These are phyloP conservation scores for Macropis europaea DNA, from an alignment of 2,888 invertebrate genomes.

Conservation along the genomic window DNA sequence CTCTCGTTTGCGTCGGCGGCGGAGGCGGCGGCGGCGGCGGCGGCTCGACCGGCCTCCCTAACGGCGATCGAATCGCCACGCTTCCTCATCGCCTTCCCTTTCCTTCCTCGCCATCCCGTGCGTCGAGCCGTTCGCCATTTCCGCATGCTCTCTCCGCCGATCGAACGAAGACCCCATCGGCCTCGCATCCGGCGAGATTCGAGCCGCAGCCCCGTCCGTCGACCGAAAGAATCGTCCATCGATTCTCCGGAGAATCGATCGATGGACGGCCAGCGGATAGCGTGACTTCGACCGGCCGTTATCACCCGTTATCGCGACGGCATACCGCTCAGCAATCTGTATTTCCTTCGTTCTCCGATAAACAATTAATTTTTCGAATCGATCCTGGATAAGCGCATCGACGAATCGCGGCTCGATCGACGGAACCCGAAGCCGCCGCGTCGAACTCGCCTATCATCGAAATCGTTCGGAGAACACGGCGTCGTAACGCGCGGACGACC, in stretches of 20 bases:
- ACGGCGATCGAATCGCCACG: slow-evolving; percentile 17
- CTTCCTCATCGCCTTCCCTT: neutral
- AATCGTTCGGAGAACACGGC: no score
- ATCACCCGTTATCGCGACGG: slow-evolving; percentile 43
- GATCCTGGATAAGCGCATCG: slow-evolving; percentile 23
- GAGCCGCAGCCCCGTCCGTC: no score
- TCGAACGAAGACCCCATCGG: no score
- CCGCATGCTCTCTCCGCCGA: no score
- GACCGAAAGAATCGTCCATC: neutral
- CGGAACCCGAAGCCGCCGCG: neutral
- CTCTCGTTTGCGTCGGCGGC: no score
- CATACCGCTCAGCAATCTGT: slow-evolving; percentile 18
- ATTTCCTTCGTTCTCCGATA: slow-evolving; percentile 43
- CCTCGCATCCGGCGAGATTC: no score
- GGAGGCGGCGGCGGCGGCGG: slow-evolving; percentile 43
- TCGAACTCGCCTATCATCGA: neutral
- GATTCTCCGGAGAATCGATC: slow-evolving; percentile 4
- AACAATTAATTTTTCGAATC: slow-evolving; percentile 44
- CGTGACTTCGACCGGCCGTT: slow-evolving; percentile 19
- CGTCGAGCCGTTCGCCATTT: no score
- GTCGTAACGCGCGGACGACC: no score
- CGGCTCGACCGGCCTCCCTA: slow-evolving; percentile 35
- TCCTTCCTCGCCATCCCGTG: neutral
- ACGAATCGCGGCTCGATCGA: neutral
- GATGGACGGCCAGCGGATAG: neutral